Percentiles rank a stretch among this genome's conserved stretches.
Evolutionary conservation across 2,113 vertebrate genomes (phyloP).

Genomic region (Ptilorrhoa leucosticta): DNA sequence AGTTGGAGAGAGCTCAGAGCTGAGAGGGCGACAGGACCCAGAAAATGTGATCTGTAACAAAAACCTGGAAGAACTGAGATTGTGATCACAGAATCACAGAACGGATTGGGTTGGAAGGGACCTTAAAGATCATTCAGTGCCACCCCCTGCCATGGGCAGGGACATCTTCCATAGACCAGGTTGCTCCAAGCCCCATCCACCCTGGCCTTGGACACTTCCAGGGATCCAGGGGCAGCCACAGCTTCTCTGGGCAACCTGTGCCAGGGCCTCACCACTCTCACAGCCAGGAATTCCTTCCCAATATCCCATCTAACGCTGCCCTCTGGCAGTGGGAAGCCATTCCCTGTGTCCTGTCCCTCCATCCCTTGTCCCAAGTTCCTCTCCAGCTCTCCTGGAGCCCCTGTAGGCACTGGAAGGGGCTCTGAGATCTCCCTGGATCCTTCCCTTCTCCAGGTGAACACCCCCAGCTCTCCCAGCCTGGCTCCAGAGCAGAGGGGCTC

Average conservation of each 20-base stretch:
- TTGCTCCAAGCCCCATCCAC: accelerated
- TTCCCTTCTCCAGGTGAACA: neutral
- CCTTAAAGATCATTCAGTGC: accelerated
- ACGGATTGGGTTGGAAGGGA: neutral
- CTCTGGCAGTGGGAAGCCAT: too few species aligned
- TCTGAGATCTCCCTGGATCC: neutral
- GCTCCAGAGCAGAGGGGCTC: neutral
- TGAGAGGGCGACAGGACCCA: neutral
- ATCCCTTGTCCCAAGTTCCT: neutral
- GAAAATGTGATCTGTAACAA: neutral
- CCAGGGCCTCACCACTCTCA: neutral
- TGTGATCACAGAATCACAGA: neutral
- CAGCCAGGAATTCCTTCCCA: accelerated
- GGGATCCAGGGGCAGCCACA: neutral
- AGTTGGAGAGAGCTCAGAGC: neutral
- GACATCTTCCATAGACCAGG: neutral
- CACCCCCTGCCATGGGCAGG: neutral
- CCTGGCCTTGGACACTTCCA: neutral
- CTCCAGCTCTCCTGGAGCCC: neutral
- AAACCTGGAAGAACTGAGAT: neutral
- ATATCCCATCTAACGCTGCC: accelerated
- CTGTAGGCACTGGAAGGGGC: neutral
- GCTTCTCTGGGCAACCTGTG: neutral
- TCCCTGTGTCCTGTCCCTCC: neutral
- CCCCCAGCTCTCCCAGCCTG: neutral